Conservation (phyloP, 2,888 invertebrate genomes). For the Aleiodes alternator region DNA sequence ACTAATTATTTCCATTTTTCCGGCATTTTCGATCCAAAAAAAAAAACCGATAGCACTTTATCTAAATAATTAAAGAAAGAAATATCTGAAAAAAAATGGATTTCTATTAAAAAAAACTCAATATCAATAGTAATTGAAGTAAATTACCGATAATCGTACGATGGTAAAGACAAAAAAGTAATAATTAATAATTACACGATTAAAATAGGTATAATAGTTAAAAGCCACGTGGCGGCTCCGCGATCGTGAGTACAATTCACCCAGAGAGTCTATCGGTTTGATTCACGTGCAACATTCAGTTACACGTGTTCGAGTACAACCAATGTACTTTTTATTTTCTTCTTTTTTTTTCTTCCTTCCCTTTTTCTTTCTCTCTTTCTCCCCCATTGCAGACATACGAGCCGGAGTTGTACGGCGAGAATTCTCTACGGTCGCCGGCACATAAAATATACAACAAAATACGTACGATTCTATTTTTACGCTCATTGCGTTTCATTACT, state of each 20-base stretch:
- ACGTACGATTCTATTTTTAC: conserved; percentile 21
- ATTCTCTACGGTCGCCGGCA: conserved; percentile 10
- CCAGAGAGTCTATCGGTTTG: background rate
- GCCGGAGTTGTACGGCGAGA: background rate
- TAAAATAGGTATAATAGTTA: background rate
- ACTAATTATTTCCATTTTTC: too few relatives aligned
- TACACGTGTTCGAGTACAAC: conserved; percentile 29
- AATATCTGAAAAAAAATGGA: too few relatives aligned
- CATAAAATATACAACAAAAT: background rate
- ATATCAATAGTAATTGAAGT: too few relatives aligned
- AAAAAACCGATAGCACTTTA: too few relatives aligned
- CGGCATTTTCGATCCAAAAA: too few relatives aligned
- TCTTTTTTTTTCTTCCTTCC: background rate
- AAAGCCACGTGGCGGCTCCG: conserved; percentile 19
- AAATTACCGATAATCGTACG: background rate
- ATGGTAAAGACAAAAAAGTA: background rate
- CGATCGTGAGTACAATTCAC: conserved; percentile 12
- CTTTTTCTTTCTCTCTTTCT: background rate
- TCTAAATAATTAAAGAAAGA: too few relatives aligned
- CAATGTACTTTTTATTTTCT: background rate
- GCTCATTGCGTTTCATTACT: conserved; percentile 1
- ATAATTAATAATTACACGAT: background rate
- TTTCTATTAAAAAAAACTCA: too few relatives aligned
- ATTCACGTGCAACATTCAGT: conserved; percentile 23
- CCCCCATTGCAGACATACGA: conserved; percentile 1